Percentiles rank a stretch among this genome's conserved stretches.
Evolutionary conservation across 2,888 invertebrate species (phyloP).

Genomic region (Meghimatium bilineatum): DNA sequence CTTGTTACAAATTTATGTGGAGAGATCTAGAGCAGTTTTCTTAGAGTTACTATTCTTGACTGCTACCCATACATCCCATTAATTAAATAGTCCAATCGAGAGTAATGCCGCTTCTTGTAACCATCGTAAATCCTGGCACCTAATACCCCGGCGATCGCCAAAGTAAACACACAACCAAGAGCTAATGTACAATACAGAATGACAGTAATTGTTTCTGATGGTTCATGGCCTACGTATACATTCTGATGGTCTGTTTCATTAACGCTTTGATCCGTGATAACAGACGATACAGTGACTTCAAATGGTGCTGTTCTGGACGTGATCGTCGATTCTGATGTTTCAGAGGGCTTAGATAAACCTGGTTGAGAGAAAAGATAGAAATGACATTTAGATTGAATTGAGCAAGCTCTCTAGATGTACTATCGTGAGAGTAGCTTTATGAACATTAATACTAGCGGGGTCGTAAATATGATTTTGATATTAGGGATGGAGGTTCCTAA

Average conservation of each 20-base stretch:
- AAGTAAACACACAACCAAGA: constrained; percentile 63
- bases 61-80: constrained; percentile 67
- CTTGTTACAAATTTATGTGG: no score
- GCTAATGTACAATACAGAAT: constrained; percentile 59
- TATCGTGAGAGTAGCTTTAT: no score
- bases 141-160: constrained; percentile 60
- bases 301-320: background rate
- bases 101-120: constrained; percentile 69
- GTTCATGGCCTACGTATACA: background rate
- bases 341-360: background rate
- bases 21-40: no score
- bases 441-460: no score
- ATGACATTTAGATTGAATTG: background rate
- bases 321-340: background rate
- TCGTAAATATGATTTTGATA: no score
- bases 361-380: background rate
- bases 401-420: no score
- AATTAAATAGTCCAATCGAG: constrained; percentile 67
- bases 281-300: background rate
- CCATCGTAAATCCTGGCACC: constrained; percentile 63
- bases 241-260: background rate
- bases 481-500: no score
- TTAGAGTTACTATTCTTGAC: background rate
- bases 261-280: background rate
- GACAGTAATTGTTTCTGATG: background rate